Conservation (phyloP, 1,140 invertebrate species). For the Drosophila obscura region DNA sequence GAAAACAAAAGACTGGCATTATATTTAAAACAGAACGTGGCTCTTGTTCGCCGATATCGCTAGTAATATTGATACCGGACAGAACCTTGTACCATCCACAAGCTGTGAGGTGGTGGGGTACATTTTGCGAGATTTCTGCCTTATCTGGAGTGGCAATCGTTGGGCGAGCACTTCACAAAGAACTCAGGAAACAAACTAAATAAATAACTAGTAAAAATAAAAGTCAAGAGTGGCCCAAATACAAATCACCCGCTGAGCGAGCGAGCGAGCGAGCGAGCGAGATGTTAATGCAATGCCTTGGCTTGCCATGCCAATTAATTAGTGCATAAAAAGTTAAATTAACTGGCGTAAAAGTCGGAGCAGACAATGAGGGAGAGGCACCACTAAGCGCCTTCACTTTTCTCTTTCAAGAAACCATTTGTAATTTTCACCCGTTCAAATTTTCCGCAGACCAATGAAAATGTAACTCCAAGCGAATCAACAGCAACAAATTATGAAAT, state of each 20-base stretch:
- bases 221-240: conserved; percentile 23
- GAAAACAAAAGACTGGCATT: conserved; percentile 66
- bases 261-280: neutral
- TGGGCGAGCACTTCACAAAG: conserved; percentile 39
- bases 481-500: conserved; percentile 64
- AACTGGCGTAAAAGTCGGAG: conserved; percentile 53
- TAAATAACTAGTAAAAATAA: conserved; percentile 9
- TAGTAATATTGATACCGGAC: no score
- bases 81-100: neutral
- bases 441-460: conserved; percentile 44
- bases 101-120: conserved; percentile 1
- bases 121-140: conserved; percentile 3
- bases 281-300: conserved; percentile 45
- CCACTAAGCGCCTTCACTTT: conserved; percentile 67
- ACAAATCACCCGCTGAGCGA: conserved; percentile 1
- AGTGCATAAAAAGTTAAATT: conserved; percentile 82
- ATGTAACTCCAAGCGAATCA: conserved; percentile 54
- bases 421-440: conserved; percentile 23
- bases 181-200: conserved; percentile 75
- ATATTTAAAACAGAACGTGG: conserved; percentile 6
- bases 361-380: neutral
- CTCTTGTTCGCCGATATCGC: neutral
- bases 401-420: conserved; percentile 42
- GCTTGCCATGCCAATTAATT: conserved; percentile 75
- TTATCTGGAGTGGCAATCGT: conserved; percentile 25